These are phyloP conservation scores for Solen grandis DNA, from an alignment of 1,140 invertebrate genomes.

Conservation along the genomic window DNA sequence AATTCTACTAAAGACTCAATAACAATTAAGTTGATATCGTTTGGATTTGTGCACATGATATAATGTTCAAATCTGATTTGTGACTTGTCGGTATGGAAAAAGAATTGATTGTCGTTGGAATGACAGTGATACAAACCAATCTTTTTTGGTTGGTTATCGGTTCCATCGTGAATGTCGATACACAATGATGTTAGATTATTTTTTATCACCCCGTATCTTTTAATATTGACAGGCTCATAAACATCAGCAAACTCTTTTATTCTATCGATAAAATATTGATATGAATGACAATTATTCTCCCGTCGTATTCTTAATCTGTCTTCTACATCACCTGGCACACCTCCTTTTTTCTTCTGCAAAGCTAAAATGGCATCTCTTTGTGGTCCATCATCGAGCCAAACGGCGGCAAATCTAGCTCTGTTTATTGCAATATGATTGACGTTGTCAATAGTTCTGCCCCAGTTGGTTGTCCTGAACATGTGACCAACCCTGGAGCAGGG, in stretches of 20 bases:
- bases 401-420: slow-evolving; percentile 8
- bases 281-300: slow-evolving; percentile 32
- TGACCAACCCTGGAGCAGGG: slow-evolving; percentile 98
- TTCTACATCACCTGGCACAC: background rate
- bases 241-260: background rate
- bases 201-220: background rate
- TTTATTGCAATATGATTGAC: slow-evolving; percentile 10
- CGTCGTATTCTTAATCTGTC: slow-evolving; percentile 16
- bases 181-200: background rate
- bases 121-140: background rate
- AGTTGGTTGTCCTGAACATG: slow-evolving; percentile 12
- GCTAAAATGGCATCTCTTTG: background rate
- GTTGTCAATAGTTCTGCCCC: background rate
- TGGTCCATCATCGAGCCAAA: slow-evolving; percentile 32
- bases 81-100: background rate
- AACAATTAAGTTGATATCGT: too few species aligned
- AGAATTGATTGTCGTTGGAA: background rate
- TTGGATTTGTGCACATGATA: background rate
- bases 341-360: background rate
- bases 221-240: background rate
- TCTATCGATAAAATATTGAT: slow-evolving; percentile 33
- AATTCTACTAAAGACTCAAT: too few species aligned
- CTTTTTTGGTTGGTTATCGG: background rate
- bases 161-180: background rate
- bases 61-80: background rate